Evolutionary conservation across 2,113 vertebrate genomes (phyloP), one percentile per base, ranked within the genome.

Genomic region (Polypterus bichir): DNA sequence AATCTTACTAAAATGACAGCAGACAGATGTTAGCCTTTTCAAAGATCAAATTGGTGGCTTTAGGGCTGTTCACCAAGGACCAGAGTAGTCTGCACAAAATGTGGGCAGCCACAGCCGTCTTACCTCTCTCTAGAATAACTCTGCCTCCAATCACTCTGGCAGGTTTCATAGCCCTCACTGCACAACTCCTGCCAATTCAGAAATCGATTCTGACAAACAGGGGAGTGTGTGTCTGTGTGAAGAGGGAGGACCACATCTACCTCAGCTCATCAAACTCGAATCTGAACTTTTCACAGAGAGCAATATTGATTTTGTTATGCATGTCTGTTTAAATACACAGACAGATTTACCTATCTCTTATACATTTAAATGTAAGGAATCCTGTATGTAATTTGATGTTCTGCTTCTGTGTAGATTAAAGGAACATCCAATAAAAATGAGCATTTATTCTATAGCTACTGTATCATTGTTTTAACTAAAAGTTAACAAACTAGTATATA

Each of bases 1-100:
- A 95, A 94, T 98, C 92, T 95, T 91, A 79, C 85, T 89, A 86
- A 93, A 93, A 92, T 93, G 96, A 95, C 96, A 97, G 91, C 83
- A 88, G 93, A 94, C 96, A 98, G 94, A 98, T 98, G 94, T 96
- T 97, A 95, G 93, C 93, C 92, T 97, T 97, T 97, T 86, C 90
- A 94, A 93, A 94, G 92, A 97, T 96, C 93, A 95, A 90, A 94
- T 92, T 90, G 83, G 79, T 89, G 86, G 91, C 92, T 97, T 79
- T 83, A 81, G 92, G 93, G 90, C 84, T 83, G 80, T 87, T 92
- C 84, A 89, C 86, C 81, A 77, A 80, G 79, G 83, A 88, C 73
- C 71, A n/a, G 77, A 74, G 73, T 69, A 70, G 72, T 81, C 79
- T 74, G 59, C 68, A 83, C 80, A 75, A 74, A 66, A 77, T 70